Evolutionary conservation across 2,113 vertebrate species (phyloP).

Genomic region (Heterocephalus glaber): DNA sequence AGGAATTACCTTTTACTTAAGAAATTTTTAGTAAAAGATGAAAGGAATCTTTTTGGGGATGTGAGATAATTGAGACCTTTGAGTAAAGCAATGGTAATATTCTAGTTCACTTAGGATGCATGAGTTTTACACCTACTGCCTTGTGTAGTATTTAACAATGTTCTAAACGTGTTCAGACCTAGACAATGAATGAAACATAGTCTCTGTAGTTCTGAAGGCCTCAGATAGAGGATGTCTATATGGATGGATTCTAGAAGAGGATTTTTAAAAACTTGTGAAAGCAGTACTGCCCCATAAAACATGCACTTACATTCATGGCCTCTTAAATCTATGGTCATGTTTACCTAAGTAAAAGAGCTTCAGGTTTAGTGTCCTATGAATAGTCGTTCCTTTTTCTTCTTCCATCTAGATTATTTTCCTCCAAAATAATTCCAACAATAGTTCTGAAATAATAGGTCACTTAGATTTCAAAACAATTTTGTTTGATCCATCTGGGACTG

Average conservation of each 20-base stretch:
- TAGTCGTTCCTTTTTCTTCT: background rate
- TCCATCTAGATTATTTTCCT: conserved; percentile 55
- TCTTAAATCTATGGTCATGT: background rate
- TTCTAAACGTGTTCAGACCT: background rate
- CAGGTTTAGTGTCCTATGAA: background rate
- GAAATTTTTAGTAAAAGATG: background rate
- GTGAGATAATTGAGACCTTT: background rate
- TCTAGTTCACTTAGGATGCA: background rate
- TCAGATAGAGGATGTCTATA: background rate
- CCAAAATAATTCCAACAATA: conserved; percentile 49
- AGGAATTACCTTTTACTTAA: background rate
- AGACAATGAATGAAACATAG: background rate
- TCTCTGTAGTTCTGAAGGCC: background rate
- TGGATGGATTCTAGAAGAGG: background rate
- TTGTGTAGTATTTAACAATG: background rate
- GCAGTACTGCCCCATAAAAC: background rate
- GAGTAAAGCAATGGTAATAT: background rate
- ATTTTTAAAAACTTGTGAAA: background rate
- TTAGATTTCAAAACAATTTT: conserved; percentile 75
- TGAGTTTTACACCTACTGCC: background rate
- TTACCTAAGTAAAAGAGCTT: background rate
- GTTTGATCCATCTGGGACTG: conserved; percentile 62
- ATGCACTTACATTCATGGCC: background rate
- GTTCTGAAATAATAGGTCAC: conserved; percentile 76
- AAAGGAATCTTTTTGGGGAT: background rate